A percentile compares a stretch with the other conserved stretches of the same genome.
These are phyloP conservation scores for Trematomus bernacchii DNA, from an alignment of 2,797 vertebrate genomes.

Conservation along the genomic window DNA sequence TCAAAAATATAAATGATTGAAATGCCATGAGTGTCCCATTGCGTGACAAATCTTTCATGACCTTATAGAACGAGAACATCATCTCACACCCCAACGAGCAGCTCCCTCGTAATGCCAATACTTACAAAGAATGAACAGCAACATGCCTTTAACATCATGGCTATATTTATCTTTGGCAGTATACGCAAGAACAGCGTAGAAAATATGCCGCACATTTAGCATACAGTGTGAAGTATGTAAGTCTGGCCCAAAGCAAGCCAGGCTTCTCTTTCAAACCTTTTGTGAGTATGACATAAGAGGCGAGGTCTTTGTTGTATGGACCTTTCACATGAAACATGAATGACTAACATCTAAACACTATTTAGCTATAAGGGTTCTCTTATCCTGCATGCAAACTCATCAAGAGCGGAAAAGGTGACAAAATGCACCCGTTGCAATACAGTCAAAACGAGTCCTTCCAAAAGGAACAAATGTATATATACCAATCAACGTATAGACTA, in stretches of 20 bases:
- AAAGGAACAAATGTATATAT: too few relatives aligned
- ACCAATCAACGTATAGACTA: too few relatives aligned
- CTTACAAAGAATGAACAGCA: conserved; percentile 34
- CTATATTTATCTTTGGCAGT: conserved; percentile 43
- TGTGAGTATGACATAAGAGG: conserved; percentile 31
- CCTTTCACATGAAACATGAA: conserved; percentile 40
- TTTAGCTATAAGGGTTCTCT: conserved; percentile 15
- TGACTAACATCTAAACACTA: conserved; percentile 21
- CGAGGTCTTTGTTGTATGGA: conserved; percentile 21
- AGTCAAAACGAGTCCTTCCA: too few relatives aligned
- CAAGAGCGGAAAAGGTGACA: too few relatives aligned
- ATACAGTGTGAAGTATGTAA: conserved; percentile 1
- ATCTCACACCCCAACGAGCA: conserved; percentile 48
- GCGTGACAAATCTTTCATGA: conserved; percentile 60
- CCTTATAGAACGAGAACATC: conserved; percentile 42
- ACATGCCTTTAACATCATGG: conserved; percentile 24
- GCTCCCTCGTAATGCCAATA: conserved; percentile 12
- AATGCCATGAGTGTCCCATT: conserved; percentile 47
- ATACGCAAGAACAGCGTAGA: conserved; percentile 11
- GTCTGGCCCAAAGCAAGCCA: conserved; percentile 23
- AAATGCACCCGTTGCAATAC: too few relatives aligned
- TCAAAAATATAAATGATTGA: conserved; percentile 50
- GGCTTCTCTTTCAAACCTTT: conserved; percentile 43
- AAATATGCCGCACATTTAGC: conserved; percentile 12
- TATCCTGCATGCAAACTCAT: too few relatives aligned